These are phyloP conservation scores for Teinopalpus imperialis DNA, from an alignment of 2,888 invertebrate genomes.

Conservation along the genomic window DNA sequence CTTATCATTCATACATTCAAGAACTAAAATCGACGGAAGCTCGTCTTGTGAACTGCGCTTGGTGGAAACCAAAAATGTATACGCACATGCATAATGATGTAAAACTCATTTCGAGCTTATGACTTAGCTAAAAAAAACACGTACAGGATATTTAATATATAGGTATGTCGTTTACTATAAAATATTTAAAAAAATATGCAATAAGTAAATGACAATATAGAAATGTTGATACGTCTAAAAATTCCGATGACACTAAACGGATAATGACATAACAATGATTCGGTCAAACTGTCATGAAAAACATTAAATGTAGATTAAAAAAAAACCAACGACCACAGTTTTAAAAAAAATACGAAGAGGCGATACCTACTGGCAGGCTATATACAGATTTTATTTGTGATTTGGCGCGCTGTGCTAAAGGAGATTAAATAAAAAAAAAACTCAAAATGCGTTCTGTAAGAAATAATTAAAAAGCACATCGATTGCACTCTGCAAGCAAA, in stretches of 20 bases:
- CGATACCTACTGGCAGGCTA: constrained; percentile 6
- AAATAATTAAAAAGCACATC: constrained; percentile 27
- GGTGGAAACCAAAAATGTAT: no score
- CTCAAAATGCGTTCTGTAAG: constrained; percentile 21
- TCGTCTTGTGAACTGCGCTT: no score
- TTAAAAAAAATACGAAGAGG: constrained; percentile 4
- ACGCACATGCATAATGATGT: no score
- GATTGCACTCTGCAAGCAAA: constrained; percentile 37
- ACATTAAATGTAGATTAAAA: neutral
- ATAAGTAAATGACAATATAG: no score
- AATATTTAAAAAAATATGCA: no score
- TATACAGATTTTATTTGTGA: constrained; percentile 10
- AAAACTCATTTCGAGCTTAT: no score
- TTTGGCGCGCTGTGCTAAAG: constrained; percentile 8
- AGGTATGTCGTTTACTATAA: no score
- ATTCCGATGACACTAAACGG: no score
- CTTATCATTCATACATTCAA: constrained; percentile 27
- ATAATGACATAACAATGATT: neutral
- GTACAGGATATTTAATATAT: no score
- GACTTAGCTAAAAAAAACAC: no score
- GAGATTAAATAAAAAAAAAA: constrained; percentile 13
- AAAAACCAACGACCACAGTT: neutral
- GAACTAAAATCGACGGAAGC: no score
- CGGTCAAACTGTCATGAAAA: neutral
- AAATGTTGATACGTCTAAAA: no score